Evolutionary conservation across 92 coral and sea anemone species (phyloP), one percentile per base, ranked within the genome.

Genomic region (Meandrina meandrites): DNA sequence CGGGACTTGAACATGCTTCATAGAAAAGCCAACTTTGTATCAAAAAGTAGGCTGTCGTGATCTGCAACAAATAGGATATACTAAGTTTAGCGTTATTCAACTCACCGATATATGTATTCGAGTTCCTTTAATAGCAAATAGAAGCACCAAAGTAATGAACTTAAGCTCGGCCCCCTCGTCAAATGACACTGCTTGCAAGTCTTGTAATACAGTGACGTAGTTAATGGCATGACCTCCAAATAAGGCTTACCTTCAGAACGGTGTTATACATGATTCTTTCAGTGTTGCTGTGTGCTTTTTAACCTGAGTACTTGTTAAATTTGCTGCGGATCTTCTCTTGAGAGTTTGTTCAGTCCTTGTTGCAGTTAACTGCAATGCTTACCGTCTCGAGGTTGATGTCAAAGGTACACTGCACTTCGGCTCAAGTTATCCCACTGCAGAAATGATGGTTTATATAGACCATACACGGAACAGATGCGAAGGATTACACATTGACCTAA

Each of bases 1-100:
- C 58, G 10, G 87, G 73, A 74, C 54, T 84, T 18, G 50, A 36
- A 35, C 54, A 21, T 15, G 57, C 81, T 75, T 36, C 40, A n/a
- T 9, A 54, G 27, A 84, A 32, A 84, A 84, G 87, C 37, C 71
- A 75, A 30, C 80, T 57, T 84, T 75, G 80, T 24, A 75, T 18
- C 56, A 75, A 15, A 8, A 73, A 8, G 71, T 32, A 84, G 50
- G 78, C 51, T 54, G 48, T 35, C 30, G 67, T 18, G 51, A 73
- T 1, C 87, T 84, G 31, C 5, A 54, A 34, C 1, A 84, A 37
- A 18, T 15, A 56, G 1, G 36, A 70, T 15, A 34, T n/a, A n/a
- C n/a, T 22, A 18, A 27, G 16, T 47, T 73, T 40, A 35, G 76
- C 16, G 32, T 31, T 35, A 71, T 40, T 40, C 45, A 40, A 2